Base-by-base conservation (phyloP, 2,888 invertebrate species). In the Kuschelorhynchus macadamiae region DNA sequence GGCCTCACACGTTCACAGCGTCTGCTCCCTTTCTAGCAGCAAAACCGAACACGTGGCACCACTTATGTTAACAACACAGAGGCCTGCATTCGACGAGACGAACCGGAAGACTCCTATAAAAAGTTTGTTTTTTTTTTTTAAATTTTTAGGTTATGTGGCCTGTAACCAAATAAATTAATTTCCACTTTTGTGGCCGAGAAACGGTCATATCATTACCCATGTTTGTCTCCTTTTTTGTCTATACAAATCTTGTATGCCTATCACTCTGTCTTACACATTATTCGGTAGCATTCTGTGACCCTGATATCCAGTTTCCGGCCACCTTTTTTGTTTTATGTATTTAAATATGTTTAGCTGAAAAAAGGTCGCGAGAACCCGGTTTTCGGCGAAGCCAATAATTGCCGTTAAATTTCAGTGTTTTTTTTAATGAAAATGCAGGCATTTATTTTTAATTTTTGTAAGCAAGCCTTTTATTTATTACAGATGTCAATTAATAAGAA, bases 371-470 rank as follows among this genome's bases (percentile, higher is more conserved):
- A 18, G 17, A 7, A n/a, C 18, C 17, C 2, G 1, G 44, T 44
- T 44, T 44, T 18, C 44, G 18, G 7, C 44, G n/a, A 9, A n/a
- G 44, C 18, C 44, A 44, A 44, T 44, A 44, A 44, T 44, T 18
- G 18, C 3, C 7, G 8, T 44, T 44, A 44, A 44, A 44, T 18
- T 18, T 1, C 20, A 44, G n/a, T 17, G 18, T 17, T 2, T 25
- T 17, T 47, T 47, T 5, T n/a, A 25, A 25, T 25, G 7, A 25
- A 25, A 25, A 25, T 25, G 7, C 3, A 25, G 25, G 25, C 25
- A 3, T 25, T 25, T 25, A 25, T 25, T 25, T 25, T 25, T 7
- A 25, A 25, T 25, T 25, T 25, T 25, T 25, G 25, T 25, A 25
- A 25, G 25, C 25, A 25, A 25, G 25, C 25, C 25, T 25, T 25